These are phyloP conservation scores for Oxycera nigricornis DNA, from an alignment of 2,888 invertebrate species.

Conservation along the genomic window DNA sequence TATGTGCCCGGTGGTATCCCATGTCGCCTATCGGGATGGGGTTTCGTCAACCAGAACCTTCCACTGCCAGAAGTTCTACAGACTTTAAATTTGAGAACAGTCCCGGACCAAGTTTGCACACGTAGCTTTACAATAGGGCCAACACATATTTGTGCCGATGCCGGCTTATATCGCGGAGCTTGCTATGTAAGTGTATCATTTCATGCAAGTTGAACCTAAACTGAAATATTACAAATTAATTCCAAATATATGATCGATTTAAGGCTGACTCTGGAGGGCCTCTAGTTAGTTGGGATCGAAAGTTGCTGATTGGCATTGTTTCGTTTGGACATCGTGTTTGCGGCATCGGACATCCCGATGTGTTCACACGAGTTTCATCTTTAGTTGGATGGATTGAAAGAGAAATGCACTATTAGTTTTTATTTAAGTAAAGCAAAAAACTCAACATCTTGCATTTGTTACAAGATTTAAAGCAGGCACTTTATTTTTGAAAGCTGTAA, in stretches of 20 bases:
- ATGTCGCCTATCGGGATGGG: constrained; percentile 57
- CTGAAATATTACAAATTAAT: neutral
- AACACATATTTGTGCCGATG: constrained; percentile 58
- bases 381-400: constrained; percentile 56
- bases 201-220: neutral
- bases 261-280: constrained; percentile 62
- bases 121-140: constrained; percentile 55
- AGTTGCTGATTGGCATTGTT: constrained; percentile 56
- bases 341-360: constrained; percentile 53
- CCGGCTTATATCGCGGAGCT: constrained; percentile 53
- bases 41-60: constrained; percentile 35
- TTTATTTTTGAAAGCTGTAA: too few relatives aligned
- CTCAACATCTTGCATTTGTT: too few relatives aligned
- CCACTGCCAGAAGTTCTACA: constrained; percentile 54
- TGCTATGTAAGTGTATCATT: constrained; percentile 54
- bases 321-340: constrained; percentile 54
- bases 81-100: constrained; percentile 54
- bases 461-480: too few relatives aligned
- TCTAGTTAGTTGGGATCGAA: constrained; percentile 51
- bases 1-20: constrained; percentile 53
- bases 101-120: constrained; percentile 55
- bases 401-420: constrained; percentile 17
- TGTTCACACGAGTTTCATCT: constrained; percentile 58
- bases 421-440: too few relatives aligned
- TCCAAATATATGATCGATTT: too few relatives aligned